Evolutionary conservation across 2,797 vertebrate genomes (phyloP).

Genomic region (Gila robusta): DNA sequence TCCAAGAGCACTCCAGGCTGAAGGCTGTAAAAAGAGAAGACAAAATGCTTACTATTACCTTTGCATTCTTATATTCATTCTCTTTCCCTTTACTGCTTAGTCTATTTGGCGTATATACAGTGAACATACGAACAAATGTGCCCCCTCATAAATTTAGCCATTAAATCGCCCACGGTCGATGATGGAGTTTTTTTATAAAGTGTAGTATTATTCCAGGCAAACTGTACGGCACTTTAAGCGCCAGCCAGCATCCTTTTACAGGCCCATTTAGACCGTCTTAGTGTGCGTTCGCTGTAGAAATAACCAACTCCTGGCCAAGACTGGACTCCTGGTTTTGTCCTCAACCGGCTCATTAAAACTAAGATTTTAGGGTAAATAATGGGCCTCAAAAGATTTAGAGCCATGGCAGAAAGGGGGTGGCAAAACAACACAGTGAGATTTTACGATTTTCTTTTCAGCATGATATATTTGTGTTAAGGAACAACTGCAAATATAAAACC

Average conservation of each 20-base stretch:
- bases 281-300: conserved; percentile 53
- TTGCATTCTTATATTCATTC: neutral
- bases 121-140: conserved; percentile 20
- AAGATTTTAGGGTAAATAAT: conserved; percentile 66
- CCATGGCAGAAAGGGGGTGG: conserved; percentile 58
- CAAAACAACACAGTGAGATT: conserved; percentile 37
- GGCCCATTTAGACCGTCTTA: conserved; percentile 56
- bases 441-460: conserved; percentile 52
- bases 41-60: conserved; percentile 19
- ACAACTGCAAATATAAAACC: conserved; percentile 19
- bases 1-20: conserved; percentile 70
- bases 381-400: conserved; percentile 75
- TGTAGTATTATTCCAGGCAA: conserved; percentile 46
- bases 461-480: conserved; percentile 24
- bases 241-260: conserved; percentile 57
- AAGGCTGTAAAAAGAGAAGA: conserved; percentile 62
- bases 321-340: conserved; percentile 65
- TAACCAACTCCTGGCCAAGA: conserved; percentile 51
- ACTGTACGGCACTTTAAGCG: conserved; percentile 49
- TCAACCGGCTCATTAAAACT: conserved; percentile 70
- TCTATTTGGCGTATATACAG: neutral
- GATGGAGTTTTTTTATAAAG: conserved; percentile 44
- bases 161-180: conserved; percentile 18
- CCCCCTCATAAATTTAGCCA: conserved; percentile 31
- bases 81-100: neutral